Base-by-base conservation (phyloP, 1,140 invertebrate genomes). In the Drosophila obscura region DNA sequence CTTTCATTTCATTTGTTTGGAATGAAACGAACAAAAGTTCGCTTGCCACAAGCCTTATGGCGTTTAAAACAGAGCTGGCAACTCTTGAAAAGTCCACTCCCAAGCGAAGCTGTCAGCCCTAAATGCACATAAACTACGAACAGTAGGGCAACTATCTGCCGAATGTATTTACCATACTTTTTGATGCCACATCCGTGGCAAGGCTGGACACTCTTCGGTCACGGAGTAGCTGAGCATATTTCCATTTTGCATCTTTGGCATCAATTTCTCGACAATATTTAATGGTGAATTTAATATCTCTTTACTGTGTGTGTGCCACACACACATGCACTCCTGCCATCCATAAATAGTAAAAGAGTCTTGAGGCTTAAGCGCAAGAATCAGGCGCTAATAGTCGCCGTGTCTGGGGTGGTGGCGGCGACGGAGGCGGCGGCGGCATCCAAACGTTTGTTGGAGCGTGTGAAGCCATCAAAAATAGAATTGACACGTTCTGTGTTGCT, bases 401-500 rank as follows among this genome's bases (percentile, higher is more conserved):
- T 41, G 60, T 63, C 44, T 62, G 31, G 31, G 31, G 31, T 9
- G 31, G 31, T 0, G 31, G 31, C 8, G 31, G 31, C 31, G 5
- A 5, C 5, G 26, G 26, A 3, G 22, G 22, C 4, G 28, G 3
- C 8, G 8, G 31, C 31, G 31, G 31, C 31, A 35, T 35, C 31
- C 50, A 49, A 69, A 22, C 41, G 55, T 66, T 68, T 57, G 45
- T 16, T 68, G 65, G 71, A 71, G 67, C 71, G 71, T 73, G 71
- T 73, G 71, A 73, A 73, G 74, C 28, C 57, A 56, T 58, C 65
- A 82, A 66, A 81, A 82, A 82, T 82, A 66, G 73, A 81, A 81
- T 81, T 65, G 79, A 78, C 68, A 78, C 79, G 79, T 73, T 81
- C 65, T 39, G 35, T 39, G 49, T 43, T 63, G 58, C 44, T 28